These are phyloP conservation scores for Pollenia labialis DNA, from an alignment of 2,888 invertebrate genomes.

Conservation along the genomic window DNA sequence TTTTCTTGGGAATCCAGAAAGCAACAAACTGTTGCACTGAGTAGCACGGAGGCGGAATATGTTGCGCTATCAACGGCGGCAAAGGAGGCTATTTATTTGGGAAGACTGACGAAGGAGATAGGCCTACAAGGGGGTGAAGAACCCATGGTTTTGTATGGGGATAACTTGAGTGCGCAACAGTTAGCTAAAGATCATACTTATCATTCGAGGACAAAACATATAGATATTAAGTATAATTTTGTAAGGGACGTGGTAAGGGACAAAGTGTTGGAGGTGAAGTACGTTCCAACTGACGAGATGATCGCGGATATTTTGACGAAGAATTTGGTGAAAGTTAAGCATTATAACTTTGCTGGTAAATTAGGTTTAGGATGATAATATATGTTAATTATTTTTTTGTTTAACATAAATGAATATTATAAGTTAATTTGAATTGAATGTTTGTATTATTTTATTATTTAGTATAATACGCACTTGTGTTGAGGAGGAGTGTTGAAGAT, in stretches of 20 bases:
- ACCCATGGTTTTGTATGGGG: constrained; percentile 22
- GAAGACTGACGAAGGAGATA: constrained; percentile 7
- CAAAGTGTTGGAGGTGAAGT: constrained; percentile 19
- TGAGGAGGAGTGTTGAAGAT: no score
- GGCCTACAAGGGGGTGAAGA: not conserved
- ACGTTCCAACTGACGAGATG: constrained; percentile 32
- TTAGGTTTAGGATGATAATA: constrained; percentile 11
- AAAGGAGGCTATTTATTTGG: constrained; percentile 21
- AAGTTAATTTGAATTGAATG: no score
- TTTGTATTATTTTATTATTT: no score
- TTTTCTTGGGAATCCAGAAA: constrained; percentile 35
- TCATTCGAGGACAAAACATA: constrained; percentile 41
- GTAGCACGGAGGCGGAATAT: not conserved
- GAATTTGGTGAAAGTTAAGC: constrained; percentile 25
- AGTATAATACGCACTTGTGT: no score
- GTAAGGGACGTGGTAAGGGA: constrained; percentile 25
- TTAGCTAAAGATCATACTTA: constrained; percentile 28
- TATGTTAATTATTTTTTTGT: no score
- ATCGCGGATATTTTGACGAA: constrained; percentile 37
- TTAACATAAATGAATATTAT: no score
- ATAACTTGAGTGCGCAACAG: constrained; percentile 42
- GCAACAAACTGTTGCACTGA: constrained; percentile 38
- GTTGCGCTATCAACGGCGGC: constrained; percentile 29
- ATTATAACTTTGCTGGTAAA: constrained; percentile 22
- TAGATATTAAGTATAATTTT: constrained; percentile 51